These are phyloP conservation scores for Oostethus manadensis DNA, from an alignment of 2,113 vertebrate species.

Conservation along the genomic window DNA sequence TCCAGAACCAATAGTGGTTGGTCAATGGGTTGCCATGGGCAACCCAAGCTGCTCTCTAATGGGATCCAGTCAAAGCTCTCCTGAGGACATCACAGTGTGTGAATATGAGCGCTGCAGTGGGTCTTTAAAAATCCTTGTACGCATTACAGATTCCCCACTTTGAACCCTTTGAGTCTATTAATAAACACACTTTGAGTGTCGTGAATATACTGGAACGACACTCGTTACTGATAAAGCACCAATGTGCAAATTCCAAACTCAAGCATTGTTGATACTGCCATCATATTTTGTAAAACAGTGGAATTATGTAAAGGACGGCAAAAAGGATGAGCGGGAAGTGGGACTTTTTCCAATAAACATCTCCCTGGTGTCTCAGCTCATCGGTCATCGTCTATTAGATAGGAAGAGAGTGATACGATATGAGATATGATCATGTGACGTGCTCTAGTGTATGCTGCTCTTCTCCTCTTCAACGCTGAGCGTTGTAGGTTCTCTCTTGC, in stretches of 20 bases:
- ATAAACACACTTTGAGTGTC: slow-evolving; percentile 15
- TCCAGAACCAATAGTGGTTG: slow-evolving; percentile 17
- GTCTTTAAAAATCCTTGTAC: slow-evolving; percentile 43
- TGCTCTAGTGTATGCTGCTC: slow-evolving; percentile 9
- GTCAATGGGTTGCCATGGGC: slow-evolving; percentile 41
- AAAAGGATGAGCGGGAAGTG: not conserved
- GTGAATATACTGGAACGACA: slow-evolving; percentile 20
- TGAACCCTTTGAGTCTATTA: slow-evolving; percentile 28
- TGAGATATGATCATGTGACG: slow-evolving; percentile 3
- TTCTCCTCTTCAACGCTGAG: slow-evolving; percentile 11
- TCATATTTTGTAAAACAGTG: slow-evolving; percentile 11
- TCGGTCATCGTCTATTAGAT: slow-evolving; percentile 44
- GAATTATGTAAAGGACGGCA: not conserved
- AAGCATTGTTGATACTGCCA: not conserved
- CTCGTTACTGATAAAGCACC: not conserved
- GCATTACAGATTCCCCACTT: slow-evolving; percentile 23
- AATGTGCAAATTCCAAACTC: not conserved
- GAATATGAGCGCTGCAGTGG: slow-evolving; percentile 11
- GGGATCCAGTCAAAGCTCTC: slow-evolving; percentile 23
- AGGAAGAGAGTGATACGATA: slow-evolving; percentile 24
- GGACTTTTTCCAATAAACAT: slow-evolving; percentile 35
- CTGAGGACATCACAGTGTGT: slow-evolving; percentile 15
- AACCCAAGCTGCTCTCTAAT: slow-evolving; percentile 34
- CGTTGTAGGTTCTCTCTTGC: slow-evolving; percentile 6
- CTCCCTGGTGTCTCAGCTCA: slow-evolving; percentile 44